Base-by-base conservation (phyloP, 1,140 invertebrate genomes). In the Drosophila teissieri region DNA sequence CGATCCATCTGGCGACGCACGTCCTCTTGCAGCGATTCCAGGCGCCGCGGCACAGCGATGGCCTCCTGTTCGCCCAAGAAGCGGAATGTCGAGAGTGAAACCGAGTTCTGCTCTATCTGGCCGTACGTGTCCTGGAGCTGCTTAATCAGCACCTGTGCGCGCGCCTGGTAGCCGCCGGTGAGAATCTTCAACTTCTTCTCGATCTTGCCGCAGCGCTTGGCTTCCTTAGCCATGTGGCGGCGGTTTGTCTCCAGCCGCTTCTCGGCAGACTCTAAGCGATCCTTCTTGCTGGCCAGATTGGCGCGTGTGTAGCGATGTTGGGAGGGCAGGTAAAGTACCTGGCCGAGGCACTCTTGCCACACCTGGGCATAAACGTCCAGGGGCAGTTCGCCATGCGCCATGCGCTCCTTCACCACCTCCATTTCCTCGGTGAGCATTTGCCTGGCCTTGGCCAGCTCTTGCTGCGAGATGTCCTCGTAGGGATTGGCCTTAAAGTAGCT, bases 121-220 rank as follows among this genome's bases (percentile, higher is more conserved):
- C 98, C 97, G 76, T 95, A 95, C 4, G 97, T 92, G 76, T 99
- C 98, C 72, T 96, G 95, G 7, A 98, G 93, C 89, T 98, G 97
- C 93, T 99, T 99, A 0, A 97, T 94, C n/a, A 99, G 93, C 8
- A 95, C 95, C 90, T 98, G 97, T 2, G 97, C 95, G 56, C 96
- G 93, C 0, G 95, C 92, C 93, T 97, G 96, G 93, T 98, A 98
- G 14, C 97, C 97, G 31, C 96, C 98, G 14, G 98, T 97, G 1
- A 99, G 93, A 54, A 99, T 96, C 93, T 98, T 97, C 1, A 99
- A 93, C 93, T 99, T 99, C 92, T 99, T 99, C 92, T 99, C 99
- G 94, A 99, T 96, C 93, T 99, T 99, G 0, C 97, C 97, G 51
- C 98, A 99, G 64, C 96, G 95, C 93, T 99, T 99, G 0, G 98